These are phyloP conservation scores for Bruchidius siliquastri DNA, from an alignment of 2,888 invertebrate species.

Conservation along the genomic window DNA sequence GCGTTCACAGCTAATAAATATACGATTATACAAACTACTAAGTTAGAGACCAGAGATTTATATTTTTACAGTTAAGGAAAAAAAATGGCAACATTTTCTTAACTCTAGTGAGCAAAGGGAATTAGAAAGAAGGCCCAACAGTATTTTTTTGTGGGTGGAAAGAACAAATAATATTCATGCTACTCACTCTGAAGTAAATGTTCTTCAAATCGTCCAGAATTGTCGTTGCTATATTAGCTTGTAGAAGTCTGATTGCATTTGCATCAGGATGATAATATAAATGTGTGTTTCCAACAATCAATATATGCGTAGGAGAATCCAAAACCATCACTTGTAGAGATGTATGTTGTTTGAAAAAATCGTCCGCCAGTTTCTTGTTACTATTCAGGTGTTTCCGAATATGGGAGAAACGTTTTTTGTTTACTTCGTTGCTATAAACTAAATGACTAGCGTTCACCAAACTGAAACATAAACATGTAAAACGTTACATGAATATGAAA, in stretches of 20 bases:
- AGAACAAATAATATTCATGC: no score
- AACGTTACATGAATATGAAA: no score
- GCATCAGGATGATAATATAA: conserved; percentile 89
- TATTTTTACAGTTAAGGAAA: no score
- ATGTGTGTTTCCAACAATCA: conserved; percentile 80
- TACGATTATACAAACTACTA: no score
- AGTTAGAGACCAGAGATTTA: no score
- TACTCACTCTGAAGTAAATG: conserved; percentile 11
- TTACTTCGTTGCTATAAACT: conserved; percentile 57
- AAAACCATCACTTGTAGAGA: conserved; percentile 58
- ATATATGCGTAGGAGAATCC: conserved; percentile 52
- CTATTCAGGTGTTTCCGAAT: conserved; percentile 56
- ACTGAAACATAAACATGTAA: neutral
- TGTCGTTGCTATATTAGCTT: conserved; percentile 30
- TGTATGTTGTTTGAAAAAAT: conserved; percentile 61
- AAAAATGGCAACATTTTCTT: no score
- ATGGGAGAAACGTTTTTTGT: conserved; percentile 49
- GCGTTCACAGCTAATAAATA: no score
- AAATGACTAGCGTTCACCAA: conserved; percentile 38
- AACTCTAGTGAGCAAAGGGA: no score
- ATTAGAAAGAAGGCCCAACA: no score
- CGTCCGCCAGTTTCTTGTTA: conserved; percentile 53
- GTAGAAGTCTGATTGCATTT: conserved; percentile 77
- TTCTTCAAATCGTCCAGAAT: conserved; percentile 15
- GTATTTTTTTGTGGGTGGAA: no score